Percentiles rank a stretch among this genome's conserved stretches.
Conservation (phyloP, 2,113 vertebrate genomes). For the Bos indicus region DNA sequence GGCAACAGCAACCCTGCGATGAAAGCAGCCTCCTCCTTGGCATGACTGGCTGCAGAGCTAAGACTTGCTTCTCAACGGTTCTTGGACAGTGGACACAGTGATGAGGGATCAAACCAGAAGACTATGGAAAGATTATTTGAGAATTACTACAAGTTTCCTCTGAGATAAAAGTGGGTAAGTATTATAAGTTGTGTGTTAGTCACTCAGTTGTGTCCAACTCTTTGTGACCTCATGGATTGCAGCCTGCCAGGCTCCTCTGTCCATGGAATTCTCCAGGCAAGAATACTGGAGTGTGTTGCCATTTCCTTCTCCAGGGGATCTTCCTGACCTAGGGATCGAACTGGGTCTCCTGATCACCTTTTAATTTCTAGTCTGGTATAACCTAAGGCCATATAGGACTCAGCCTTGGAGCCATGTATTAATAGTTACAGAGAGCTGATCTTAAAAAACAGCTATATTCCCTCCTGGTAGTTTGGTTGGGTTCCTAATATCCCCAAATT, state of each 20-base stretch:
- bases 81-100: neutral
- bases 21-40: fast-evolving
- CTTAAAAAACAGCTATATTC: neutral
- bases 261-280: neutral
- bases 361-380: no score
- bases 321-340: no score
- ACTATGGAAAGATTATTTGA: neutral
- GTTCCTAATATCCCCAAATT: neutral
- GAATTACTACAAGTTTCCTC: neutral
- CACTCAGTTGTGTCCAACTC: neutral
- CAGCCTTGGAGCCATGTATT: no score
- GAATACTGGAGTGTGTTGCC: neutral
- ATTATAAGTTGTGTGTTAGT: neutral
- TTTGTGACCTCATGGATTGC: neutral
- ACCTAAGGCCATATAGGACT: no score
- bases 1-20: neutral
- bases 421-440: neutral
- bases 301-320: no score
- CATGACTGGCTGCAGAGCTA: neutral
- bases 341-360: no score
- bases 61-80: neutral
- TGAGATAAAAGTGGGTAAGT: neutral
- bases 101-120: neutral
- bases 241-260: neutral
- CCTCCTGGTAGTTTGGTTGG: neutral